These are phyloP conservation scores for Atrina japonica DNA, from an alignment of 2,888 invertebrate species.

Conservation along the genomic window DNA sequence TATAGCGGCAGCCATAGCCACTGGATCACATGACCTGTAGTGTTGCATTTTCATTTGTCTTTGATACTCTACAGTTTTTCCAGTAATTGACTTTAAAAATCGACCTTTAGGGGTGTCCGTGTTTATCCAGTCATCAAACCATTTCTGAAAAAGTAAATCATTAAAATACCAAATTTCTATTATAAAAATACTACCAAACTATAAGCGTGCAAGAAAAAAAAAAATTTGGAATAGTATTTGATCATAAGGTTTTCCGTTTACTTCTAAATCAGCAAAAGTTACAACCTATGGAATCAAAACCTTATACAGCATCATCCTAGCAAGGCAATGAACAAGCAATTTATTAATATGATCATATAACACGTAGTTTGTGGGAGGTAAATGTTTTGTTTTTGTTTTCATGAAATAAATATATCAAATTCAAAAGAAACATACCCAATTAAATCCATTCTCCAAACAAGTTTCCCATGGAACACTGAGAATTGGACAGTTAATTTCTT, in stretches of 20 bases:
- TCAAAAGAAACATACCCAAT: conserved; percentile 58
- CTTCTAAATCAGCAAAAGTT: too few relatives aligned
- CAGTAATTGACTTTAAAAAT: conserved; percentile 57
- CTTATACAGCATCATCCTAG: too few relatives aligned
- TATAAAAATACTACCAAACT: too few relatives aligned
- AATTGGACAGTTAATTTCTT: conserved; percentile 83
- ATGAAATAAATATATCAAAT: background rate
- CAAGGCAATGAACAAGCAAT: too few relatives aligned
- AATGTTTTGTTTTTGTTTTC: too few relatives aligned
- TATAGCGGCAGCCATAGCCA: conserved; percentile 67
- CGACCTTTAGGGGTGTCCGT: conserved; percentile 59
- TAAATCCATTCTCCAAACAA: conserved; percentile 51
- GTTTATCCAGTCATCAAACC: conserved; percentile 60
- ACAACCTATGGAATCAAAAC: too few relatives aligned
- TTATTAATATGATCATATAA: too few relatives aligned
- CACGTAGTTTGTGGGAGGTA: too few relatives aligned
- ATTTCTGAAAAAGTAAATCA: conserved; percentile 60
- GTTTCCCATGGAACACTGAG: conserved; percentile 88
- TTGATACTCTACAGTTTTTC: conserved; percentile 35
- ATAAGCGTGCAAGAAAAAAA: too few relatives aligned
- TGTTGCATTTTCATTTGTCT: conserved; percentile 41
- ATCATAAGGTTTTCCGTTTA: too few relatives aligned
- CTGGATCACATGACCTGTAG: conserved; percentile 68
- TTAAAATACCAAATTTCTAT: too few relatives aligned
- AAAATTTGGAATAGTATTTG: too few relatives aligned